Conservation (phyloP, 2,888 invertebrate genomes). For the Campopleginae sp. region DNA sequence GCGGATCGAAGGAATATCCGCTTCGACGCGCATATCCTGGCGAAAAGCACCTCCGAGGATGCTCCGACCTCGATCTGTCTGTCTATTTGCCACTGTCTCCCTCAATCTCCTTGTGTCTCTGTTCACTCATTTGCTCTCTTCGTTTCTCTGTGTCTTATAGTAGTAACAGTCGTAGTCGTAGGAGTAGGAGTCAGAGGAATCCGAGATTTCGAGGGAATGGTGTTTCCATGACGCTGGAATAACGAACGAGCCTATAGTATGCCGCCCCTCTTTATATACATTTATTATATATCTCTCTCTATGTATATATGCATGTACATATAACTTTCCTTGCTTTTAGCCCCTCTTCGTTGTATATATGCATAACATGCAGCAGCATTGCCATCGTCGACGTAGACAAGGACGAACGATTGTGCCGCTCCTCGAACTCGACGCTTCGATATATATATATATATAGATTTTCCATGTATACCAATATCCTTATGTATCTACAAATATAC, state of each 20-base stretch:
- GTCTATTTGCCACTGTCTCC: slow-evolving; percentile 41
- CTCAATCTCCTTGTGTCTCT: slow-evolving; percentile 28
- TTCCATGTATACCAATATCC: slow-evolving; percentile 18
- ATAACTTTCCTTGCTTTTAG: slow-evolving; percentile 20
- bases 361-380: neutral
- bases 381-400: slow-evolving; percentile 32
- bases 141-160: slow-evolving; percentile 20
- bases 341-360: slow-evolving; percentile 19
- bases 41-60: slow-evolving; percentile 57
- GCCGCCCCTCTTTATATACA: slow-evolving; percentile 34
- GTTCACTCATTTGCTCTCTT: slow-evolving; percentile 1
- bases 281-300: neutral
- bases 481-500: slow-evolving; percentile 23
- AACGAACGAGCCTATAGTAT: slow-evolving; percentile 58
- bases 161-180: neutral
- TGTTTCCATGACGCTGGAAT: slow-evolving; percentile 64
- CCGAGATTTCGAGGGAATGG: slow-evolving; percentile 51
- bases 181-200: slow-evolving; percentile 30
- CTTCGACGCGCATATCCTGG: slow-evolving; percentile 68
- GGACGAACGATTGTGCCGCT: slow-evolving; percentile 51
- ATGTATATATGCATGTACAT: neutral
- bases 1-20: slow-evolving; percentile 72
- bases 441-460: slow-evolving; percentile 33
- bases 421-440: slow-evolving; percentile 2
- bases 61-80: slow-evolving; percentile 56